Percentiles rank a stretch among this genome's conserved stretches.
These are phyloP conservation scores for Thera britannica DNA, from an alignment of 2,888 invertebrate genomes.

Conservation along the genomic window DNA sequence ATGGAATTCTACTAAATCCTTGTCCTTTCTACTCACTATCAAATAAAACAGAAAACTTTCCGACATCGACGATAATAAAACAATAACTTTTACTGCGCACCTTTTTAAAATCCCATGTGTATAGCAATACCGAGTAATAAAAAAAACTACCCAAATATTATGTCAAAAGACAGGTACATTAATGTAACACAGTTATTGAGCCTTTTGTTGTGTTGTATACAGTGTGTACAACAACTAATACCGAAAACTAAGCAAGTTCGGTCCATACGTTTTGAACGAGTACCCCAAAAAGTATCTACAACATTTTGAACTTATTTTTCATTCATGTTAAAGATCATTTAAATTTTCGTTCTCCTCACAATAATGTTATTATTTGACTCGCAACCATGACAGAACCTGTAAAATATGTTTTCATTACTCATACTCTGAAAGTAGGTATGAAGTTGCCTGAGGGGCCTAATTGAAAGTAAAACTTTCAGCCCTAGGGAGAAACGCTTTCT, in stretches of 20 bases:
- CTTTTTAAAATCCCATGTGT: constrained; percentile 37
- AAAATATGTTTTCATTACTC: too few relatives aligned
- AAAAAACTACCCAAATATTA: constrained; percentile 27
- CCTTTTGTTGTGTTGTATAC: constrained; percentile 18
- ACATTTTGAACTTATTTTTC: too few relatives aligned
- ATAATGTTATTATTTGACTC: too few relatives aligned
- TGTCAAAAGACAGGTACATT: constrained; percentile 33
- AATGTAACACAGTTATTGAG: constrained; percentile 24
- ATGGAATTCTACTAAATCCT: constrained; percentile 2
- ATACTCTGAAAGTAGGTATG: too few relatives aligned
- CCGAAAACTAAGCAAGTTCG: neutral
- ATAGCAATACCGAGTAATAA: constrained; percentile 22
- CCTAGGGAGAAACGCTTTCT: too few relatives aligned
- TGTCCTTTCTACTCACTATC: neutral
- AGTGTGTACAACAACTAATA: neutral
- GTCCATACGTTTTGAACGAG: too few relatives aligned
- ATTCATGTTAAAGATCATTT: too few relatives aligned
- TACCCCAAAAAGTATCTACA: too few relatives aligned
- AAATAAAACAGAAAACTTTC: constrained; percentile 24
- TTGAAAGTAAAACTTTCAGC: too few relatives aligned
- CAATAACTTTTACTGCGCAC: constrained; percentile 30
- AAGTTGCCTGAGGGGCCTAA: too few relatives aligned
- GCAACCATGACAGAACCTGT: too few relatives aligned
- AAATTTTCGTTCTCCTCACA: too few relatives aligned
- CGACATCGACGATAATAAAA: constrained; percentile 33